These are phyloP conservation scores for Scelioninae gen. 1 DNA, from an alignment of 2,888 invertebrate genomes.

Conservation along the genomic window DNA sequence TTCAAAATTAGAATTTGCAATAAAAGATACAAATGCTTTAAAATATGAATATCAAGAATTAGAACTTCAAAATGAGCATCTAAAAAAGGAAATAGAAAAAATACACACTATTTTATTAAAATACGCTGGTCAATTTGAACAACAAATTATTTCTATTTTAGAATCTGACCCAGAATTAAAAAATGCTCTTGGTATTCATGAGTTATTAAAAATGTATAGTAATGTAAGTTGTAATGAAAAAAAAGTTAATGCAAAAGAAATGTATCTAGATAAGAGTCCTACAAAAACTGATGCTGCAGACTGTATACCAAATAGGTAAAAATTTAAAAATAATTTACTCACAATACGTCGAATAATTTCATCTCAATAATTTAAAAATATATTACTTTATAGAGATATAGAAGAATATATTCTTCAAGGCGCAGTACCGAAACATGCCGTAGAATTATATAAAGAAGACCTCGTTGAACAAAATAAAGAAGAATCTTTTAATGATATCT, in stretches of 20 bases:
- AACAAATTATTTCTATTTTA: conserved; percentile 81
- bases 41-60: conserved; percentile 92
- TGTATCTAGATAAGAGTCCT: conserved; percentile 64
- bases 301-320: conserved; percentile 58
- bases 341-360: background rate
- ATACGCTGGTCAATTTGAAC: conserved; percentile 89
- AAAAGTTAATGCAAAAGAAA: conserved; percentile 55
- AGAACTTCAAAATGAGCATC: conserved; percentile 90
- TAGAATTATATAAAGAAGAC: conserved; percentile 85
- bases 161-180: conserved; percentile 81
- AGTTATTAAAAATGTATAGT: conserved; percentile 78
- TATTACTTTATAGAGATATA: conserved; percentile 78
- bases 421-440: conserved; percentile 87
- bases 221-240: conserved; percentile 77
- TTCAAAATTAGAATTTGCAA: conserved; percentile 90
- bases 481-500: conserved; percentile 75
- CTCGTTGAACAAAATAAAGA: conserved; percentile 80
- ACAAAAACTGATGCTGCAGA: conserved; percentile 63
- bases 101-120: conserved; percentile 88
- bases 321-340: background rate
- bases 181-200: conserved; percentile 78
- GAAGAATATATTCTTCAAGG: conserved; percentile 88
- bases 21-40: conserved; percentile 90
- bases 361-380: background rate
- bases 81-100: conserved; percentile 92